Conservation (phyloP, 1,140 invertebrate genomes). For the Scaptomyza graminum region DNA sequence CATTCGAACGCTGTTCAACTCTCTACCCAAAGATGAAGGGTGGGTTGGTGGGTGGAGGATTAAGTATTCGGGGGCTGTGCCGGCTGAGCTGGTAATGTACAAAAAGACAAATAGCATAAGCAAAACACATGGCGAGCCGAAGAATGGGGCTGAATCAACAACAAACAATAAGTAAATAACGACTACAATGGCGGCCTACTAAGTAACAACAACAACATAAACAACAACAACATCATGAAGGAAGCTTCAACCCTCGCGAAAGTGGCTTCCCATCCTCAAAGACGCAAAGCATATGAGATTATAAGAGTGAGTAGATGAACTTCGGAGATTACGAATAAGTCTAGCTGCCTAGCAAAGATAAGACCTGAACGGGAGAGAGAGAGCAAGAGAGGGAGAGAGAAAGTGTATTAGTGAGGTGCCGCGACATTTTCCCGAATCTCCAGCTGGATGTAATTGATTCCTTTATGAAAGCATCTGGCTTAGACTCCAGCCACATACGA, state of each 20-base stretch:
- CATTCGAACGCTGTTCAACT: not conserved
- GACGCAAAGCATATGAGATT: not conserved
- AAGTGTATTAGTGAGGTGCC: no score
- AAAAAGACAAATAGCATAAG: conserved; percentile 46
- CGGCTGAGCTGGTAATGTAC: conserved; percentile 51
- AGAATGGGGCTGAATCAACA: conserved; percentile 55
- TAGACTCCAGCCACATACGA: no score
- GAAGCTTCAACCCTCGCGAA: not conserved
- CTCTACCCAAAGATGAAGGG: no score
- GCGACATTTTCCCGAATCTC: no score
- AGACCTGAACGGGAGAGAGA: no score
- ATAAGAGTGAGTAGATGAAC: no score
- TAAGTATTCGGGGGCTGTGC: not conserved
- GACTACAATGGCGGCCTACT: conserved; percentile 65
- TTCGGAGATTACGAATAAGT: no score
- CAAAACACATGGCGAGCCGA: conserved; percentile 34
- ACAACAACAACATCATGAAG: conserved; percentile 11
- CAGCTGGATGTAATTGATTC: no score
- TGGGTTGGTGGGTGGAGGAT: not conserved
- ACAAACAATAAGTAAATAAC: conserved; percentile 67
- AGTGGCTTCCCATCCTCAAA: not conserved
- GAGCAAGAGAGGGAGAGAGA: no score
- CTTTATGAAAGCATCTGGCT: no score
- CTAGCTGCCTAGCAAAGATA: no score
- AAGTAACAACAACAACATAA: conserved; percentile 62